Conservation (phyloP, 2,797 vertebrate genomes). For the Rhynchotus rufescens region DNA sequence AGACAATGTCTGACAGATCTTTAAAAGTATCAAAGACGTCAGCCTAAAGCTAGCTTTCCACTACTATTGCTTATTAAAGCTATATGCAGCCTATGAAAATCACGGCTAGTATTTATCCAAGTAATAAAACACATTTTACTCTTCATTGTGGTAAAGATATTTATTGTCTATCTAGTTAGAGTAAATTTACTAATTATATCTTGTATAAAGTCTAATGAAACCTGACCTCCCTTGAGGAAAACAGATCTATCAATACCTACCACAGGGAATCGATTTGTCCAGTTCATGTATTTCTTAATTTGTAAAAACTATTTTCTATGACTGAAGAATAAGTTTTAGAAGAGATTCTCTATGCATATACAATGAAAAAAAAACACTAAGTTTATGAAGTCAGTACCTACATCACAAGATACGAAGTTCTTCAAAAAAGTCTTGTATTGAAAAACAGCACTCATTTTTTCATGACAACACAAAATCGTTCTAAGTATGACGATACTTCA, state of each 20-base stretch:
- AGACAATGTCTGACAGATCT: background rate
- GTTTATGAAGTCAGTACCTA: background rate
- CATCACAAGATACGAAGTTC: background rate
- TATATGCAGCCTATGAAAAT: background rate
- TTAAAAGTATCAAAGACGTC: background rate
- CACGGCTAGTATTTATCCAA: background rate
- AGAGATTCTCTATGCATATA: rapidly evolving
- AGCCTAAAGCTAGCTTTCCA: background rate
- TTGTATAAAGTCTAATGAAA: background rate
- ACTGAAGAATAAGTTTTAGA: background rate
- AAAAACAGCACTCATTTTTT: background rate
- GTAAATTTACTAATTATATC: background rate
- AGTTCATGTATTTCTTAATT: background rate
- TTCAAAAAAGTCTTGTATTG: background rate
- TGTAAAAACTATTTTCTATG: background rate
- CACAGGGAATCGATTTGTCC: background rate
- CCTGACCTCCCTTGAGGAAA: background rate
- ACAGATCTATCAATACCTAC: background rate
- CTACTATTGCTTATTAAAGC: background rate
- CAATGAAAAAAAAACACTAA: background rate
- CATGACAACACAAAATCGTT: background rate
- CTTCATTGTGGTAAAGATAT: background rate
- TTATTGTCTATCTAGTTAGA: background rate
- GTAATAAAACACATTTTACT: background rate
- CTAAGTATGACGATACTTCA: background rate